Conservation (phyloP, 1,140 invertebrate species). For the Paracyclopina nana region DNA sequence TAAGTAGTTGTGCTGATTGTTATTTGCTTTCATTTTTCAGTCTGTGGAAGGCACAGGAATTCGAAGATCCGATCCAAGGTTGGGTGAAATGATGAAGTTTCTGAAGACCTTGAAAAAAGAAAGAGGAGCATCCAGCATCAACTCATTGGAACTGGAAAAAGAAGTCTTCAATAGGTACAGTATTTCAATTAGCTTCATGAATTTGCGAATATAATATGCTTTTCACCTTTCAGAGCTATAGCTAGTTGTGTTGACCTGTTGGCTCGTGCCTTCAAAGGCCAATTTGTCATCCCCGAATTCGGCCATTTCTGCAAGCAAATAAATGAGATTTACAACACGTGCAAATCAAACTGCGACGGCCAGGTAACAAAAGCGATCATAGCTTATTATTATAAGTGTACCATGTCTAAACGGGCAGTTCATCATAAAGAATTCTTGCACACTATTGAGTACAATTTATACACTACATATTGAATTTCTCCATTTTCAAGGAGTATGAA, state of each 20-base stretch:
- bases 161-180: background rate
- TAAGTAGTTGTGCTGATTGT: no score
- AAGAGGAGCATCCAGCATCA: background rate
- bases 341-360: conserved; percentile 60
- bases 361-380: conserved; percentile 39
- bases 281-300: conserved; percentile 90
- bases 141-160: background rate
- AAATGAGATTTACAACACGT: conserved; percentile 79
- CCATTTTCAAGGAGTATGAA: no score
- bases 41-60: background rate
- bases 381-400: no score
- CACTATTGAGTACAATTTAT: no score
- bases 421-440: no score
- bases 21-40: no score
- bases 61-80: background rate
- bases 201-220: background rate
- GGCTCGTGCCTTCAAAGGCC: conserved; percentile 68
- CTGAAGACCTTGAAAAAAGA: background rate
- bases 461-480: no score
- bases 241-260: no score
- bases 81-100: background rate
- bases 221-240: background rate
- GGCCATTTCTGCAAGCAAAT: conserved; percentile 69
- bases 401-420: no score
- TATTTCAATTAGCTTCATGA: background rate